phyloP scores from a whole-genome alignment of 1,140 invertebrate genomes.

The Drosophila kikkawai region DNA sequence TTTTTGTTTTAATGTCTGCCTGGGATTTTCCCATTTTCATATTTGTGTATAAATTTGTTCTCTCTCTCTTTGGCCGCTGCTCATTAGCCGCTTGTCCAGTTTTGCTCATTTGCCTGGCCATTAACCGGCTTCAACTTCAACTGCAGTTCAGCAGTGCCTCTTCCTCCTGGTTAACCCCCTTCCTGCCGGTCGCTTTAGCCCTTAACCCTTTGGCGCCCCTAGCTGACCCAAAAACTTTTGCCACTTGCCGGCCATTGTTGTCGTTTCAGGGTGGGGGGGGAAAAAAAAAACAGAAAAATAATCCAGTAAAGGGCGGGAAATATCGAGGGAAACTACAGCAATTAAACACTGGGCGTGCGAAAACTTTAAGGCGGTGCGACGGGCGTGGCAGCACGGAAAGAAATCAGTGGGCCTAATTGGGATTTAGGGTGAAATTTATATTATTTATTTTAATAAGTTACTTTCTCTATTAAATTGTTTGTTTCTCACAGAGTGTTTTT shows the following conservation, averaged over 20 bases:
- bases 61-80: constrained; percentile 35
- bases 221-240: constrained; percentile 65
- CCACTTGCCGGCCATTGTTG: constrained; percentile 75
- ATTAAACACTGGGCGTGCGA: constrained; percentile 74
- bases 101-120: constrained; percentile 74
- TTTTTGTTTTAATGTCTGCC: constrained; percentile 28
- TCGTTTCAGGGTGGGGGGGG: constrained; percentile 41
- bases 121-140: constrained; percentile 66
- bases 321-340: constrained; percentile 56
- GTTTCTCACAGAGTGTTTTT: background rate
- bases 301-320: constrained; percentile 17
- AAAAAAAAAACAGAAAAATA: background rate
- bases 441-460: background rate
- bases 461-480: background rate
- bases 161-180: constrained; percentile 4
- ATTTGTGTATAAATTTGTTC: constrained; percentile 47
- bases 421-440: background rate
- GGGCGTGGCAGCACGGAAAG: constrained; percentile 10
- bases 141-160: constrained; percentile 14
- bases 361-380: constrained; percentile 47
- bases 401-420: background rate
- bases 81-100: constrained; percentile 73
- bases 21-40: constrained; percentile 18
- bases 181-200: constrained; percentile 18
- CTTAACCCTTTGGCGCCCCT: constrained; percentile 63